phyloP scores from a whole-genome alignment of 2,113 vertebrate species.

The Myotis brandtii region DNA sequence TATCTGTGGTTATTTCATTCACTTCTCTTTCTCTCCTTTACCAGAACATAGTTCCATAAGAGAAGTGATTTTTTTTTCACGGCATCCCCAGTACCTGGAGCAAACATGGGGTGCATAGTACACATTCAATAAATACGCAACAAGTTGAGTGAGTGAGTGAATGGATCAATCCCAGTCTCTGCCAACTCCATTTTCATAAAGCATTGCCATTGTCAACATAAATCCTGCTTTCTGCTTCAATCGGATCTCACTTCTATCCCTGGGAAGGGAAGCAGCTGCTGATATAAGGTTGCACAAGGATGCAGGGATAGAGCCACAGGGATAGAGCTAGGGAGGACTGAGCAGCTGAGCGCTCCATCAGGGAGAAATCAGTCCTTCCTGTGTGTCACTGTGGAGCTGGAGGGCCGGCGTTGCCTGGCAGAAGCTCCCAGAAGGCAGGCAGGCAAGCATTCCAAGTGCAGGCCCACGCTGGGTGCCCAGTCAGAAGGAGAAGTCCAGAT shows the following conservation, averaged over 20 bases:
- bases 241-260: conserved; percentile 36
- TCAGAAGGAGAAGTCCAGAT: conserved; percentile 16
- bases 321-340: conserved; percentile 65
- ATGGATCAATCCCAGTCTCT: background rate
- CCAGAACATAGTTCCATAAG: background rate
- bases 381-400: conserved; percentile 68
- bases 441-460: conserved; percentile 52
- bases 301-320: conserved; percentile 55
- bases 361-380: conserved; percentile 76
- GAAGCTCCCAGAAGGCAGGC: conserved; percentile 57
- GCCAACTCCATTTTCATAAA: background rate
- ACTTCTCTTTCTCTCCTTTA: background rate
- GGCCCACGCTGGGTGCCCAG: background rate
- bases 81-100: background rate
- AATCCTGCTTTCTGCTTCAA: conserved; percentile 27
- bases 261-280: conserved; percentile 74
- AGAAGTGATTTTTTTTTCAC: background rate
- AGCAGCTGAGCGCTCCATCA: conserved; percentile 74
- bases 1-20: background rate
- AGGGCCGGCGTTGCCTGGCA: conserved; percentile 57
- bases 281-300: conserved; percentile 60
- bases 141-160: background rate
- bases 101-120: background rate
- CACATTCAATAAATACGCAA: background rate
- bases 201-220: conserved; percentile 57